Conservation (phyloP, 2,888 invertebrate genomes). For the Agrenia bidenticulata region DNA sequence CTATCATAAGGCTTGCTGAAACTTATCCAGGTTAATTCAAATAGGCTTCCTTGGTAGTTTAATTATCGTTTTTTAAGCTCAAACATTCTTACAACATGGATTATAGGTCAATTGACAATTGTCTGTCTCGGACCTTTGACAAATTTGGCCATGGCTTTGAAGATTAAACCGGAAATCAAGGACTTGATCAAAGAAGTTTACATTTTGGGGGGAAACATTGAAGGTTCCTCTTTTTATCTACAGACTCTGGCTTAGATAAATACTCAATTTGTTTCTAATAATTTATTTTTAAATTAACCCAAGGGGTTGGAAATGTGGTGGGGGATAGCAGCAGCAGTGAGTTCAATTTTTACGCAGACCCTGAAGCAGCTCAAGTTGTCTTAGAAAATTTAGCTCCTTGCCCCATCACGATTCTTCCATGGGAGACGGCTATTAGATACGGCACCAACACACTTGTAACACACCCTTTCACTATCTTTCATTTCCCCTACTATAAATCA, state of each 20-base stretch:
- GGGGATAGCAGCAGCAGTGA: constrained; percentile 57
- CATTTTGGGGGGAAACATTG: constrained; percentile 56
- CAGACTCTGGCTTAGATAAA: not conserved
- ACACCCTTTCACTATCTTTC: no score
- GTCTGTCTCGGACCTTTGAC: constrained; percentile 58
- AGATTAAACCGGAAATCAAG: constrained; percentile 55
- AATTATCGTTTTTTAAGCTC: not conserved
- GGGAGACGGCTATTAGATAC: constrained; percentile 55
- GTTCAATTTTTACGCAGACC: constrained; percentile 61
- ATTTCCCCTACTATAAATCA: no score
- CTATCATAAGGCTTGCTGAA: constrained; percentile 49
- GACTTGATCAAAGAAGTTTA: constrained; percentile 55
- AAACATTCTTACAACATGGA: not conserved
- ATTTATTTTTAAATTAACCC: no score
- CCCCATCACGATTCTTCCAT: constrained; percentile 57
- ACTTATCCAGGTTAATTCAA: constrained; percentile 47
- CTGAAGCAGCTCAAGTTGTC: constrained; percentile 60
- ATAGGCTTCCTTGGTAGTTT: not conserved
- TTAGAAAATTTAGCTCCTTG: constrained; percentile 54
- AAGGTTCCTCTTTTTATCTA: constrained; percentile 12
- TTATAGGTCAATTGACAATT: constrained; percentile 54
- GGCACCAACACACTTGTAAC: constrained; percentile 30
- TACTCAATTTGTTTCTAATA: not conserved
- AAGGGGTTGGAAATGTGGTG: constrained; percentile 57
- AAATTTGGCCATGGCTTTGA: constrained; percentile 57